Conservation (phyloP, 2,113 vertebrate genomes). For the Anguilla japonica region DNA sequence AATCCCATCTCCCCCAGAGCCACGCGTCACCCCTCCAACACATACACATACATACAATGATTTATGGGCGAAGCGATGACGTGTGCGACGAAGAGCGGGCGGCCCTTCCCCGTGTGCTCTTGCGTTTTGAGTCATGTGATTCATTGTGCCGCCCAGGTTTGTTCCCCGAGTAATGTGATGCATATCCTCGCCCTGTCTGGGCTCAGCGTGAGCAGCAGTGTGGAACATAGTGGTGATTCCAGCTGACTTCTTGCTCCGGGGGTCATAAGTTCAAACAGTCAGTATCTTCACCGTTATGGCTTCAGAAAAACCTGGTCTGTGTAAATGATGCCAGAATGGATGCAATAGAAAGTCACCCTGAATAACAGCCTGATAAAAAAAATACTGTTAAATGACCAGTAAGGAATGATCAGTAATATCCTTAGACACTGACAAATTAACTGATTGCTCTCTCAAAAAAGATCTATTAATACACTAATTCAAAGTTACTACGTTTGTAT, state of each 20-base stretch:
- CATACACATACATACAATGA: background rate
- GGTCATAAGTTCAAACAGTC: background rate
- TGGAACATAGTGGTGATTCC: background rate
- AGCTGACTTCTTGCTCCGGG: background rate
- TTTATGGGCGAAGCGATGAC: background rate
- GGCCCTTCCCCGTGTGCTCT: background rate
- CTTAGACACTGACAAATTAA: background rate
- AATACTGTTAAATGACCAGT: too few relatives aligned
- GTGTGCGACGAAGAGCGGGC: background rate
- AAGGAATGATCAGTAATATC: background rate
- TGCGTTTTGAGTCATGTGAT: background rate
- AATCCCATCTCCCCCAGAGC: background rate
- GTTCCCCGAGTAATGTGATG: background rate
- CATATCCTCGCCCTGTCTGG: background rate
- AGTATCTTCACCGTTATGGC: background rate
- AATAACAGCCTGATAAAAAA: background rate
- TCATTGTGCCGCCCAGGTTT: background rate
- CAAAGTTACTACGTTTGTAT: too few relatives aligned
- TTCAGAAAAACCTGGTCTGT: background rate
- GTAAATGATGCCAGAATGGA: background rate
- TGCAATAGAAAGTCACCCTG: background rate
- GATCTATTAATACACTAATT: too few relatives aligned
- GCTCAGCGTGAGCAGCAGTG: background rate
- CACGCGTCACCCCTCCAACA: background rate
- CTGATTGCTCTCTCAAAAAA: too few relatives aligned